phyloP scores from a whole-genome alignment of 2,113 vertebrate species.

The Noturus placidus region DNA sequence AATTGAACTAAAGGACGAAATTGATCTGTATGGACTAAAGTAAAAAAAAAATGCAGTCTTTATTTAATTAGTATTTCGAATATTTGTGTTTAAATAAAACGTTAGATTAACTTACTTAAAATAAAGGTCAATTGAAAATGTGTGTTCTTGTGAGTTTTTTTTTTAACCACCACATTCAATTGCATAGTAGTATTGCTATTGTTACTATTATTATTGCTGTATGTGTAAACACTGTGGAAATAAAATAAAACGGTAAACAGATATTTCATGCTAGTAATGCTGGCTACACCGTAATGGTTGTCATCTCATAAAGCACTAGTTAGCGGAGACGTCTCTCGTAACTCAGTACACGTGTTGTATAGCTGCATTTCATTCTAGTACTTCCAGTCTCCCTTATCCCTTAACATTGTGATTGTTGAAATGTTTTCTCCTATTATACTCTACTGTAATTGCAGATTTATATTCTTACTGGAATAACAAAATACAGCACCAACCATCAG shows the following conservation, averaged over 20 bases:
- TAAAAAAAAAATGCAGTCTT: not conserved
- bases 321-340: not conserved
- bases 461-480: too few species aligned
- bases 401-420: not conserved
- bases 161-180: not conserved
- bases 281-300: not conserved
- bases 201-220: not conserved
- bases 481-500: not conserved
- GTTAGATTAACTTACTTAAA: not conserved
- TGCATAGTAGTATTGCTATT: not conserved
- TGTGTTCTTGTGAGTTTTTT: not conserved
- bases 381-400: not conserved
- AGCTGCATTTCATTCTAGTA: not conserved
- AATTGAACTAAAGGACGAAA: too few species aligned
- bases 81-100: not conserved
- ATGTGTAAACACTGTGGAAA: not conserved
- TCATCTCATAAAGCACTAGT: not conserved
- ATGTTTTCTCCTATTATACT: not conserved
- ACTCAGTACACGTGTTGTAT: not conserved
- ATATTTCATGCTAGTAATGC: not conserved
- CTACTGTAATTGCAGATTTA: not conserved
- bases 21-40: not conserved
- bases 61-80: not conserved
- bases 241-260: not conserved
- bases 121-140: not conserved